Percentiles rank a stretch among this genome's conserved stretches.
Conservation (phyloP, 1,140 invertebrate species). For the Goniozus legneri region DNA sequence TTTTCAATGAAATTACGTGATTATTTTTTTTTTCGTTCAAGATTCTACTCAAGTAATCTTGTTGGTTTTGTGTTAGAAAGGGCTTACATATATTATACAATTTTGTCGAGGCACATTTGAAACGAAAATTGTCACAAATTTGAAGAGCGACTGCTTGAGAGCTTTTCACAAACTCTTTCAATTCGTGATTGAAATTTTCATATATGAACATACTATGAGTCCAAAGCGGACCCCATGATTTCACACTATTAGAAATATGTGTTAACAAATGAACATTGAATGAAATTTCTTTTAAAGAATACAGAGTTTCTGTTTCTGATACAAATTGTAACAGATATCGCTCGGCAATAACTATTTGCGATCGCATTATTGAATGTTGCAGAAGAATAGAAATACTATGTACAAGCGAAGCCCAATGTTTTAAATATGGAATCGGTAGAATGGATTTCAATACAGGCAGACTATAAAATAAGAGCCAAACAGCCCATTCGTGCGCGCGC, state of each 20-base stretch:
- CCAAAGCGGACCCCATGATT: conserved; percentile 23
- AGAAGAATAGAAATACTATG: conserved; percentile 21
- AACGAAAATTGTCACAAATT: conserved; percentile 12
- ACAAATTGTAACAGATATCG: conserved; percentile 24
- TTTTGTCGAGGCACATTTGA: neutral
- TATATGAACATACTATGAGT: conserved; percentile 17
- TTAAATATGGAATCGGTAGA: conserved; percentile 18
- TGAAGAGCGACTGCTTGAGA: conserved; percentile 10
- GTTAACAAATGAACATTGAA: conserved; percentile 28
- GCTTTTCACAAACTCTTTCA: conserved; percentile 12
- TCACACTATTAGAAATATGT: conserved; percentile 17
- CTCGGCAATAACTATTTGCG: conserved; percentile 15
- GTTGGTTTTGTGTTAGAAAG: no score
- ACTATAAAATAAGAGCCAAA: conserved; percentile 27
- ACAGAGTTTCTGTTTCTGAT: conserved; percentile 16
- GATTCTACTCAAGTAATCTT: no score
- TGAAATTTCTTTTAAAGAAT: conserved; percentile 14
- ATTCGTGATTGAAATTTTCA: conserved; percentile 12
- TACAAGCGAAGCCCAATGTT: conserved; percentile 28
- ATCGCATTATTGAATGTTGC: conserved; percentile 15
- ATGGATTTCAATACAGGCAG: conserved; percentile 17
- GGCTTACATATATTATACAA: neutral
- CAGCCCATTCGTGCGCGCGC: conserved; percentile 35
- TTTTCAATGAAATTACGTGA: no score
- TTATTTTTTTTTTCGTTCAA: no score